Base-by-base conservation (phyloP, 2,797 vertebrate species). In the Phoebastria nigripes region DNA sequence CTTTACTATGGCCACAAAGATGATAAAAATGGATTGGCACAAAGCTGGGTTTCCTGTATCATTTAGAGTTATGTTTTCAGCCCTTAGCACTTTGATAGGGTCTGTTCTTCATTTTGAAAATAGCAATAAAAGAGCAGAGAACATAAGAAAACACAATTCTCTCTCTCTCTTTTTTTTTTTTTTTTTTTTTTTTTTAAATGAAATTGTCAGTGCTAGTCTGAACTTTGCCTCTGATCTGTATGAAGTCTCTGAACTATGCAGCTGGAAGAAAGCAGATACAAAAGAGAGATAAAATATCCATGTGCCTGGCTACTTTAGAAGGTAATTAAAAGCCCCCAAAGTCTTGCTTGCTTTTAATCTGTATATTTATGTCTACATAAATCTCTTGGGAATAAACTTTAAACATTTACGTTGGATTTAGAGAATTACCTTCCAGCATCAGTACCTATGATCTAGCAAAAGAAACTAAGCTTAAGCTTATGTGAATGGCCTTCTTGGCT, bases 91-190 rank as follows among this genome's bases (percentile, higher is more conserved):
- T 91, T 93, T 88, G 82, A 76, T 93, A 93, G 80, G 70, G 87
- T 92, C 91, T 96, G 84, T 84, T 91, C 91, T 96, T 97, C 92
- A 93, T 92, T 93, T 94, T 95, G 89, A 95, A 96, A 96, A 93
- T 88, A 91, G 79, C 87, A 88, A 63, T 96, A 96, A 94, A 95
- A 86, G 54, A 83, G 37, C 28, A 88, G 67, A 76, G 89, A 87
- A 89, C 84, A 86, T 88, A 92, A 92, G 84, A 96, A 96, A 97
- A 92, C 72, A 91, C 84, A 83, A 58, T 87, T 77, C 29, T 59
- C 35, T 39, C 3, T 37, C 2, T 7, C 2, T 37, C 7, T 37
- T 37, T 37, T 37, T 37, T 37, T 37, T 37, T 37, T 18, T 9
- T 47, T 47, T 47, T 47, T 28, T 59, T 33, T 41, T 47, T 86